phyloP scores from a whole-genome alignment of 2,797 vertebrate species.

The Pagetopsis macropterus region DNA sequence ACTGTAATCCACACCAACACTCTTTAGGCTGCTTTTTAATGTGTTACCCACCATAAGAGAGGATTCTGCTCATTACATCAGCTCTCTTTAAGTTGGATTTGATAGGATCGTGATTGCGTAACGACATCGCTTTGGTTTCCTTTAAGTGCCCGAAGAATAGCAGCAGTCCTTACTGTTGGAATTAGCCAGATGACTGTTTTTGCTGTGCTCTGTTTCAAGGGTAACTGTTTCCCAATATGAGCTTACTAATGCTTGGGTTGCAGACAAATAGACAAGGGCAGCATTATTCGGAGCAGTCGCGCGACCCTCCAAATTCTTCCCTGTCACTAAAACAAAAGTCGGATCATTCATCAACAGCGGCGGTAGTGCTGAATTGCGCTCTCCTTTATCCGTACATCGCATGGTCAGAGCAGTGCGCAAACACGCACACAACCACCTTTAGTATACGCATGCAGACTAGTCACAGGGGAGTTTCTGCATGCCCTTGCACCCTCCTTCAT shows the following conservation, averaged over 20 bases:
- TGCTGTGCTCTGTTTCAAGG: conserved; percentile 78
- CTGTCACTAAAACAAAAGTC: conserved; percentile 86
- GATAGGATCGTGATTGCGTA: conserved; percentile 27
- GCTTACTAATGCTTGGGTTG: conserved; percentile 82
- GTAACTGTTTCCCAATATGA: conserved; percentile 83
- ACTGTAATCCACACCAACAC: not conserved
- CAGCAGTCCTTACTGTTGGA: conserved; percentile 53
- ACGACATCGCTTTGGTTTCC: conserved; percentile 37
- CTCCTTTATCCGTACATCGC: conserved; percentile 77
- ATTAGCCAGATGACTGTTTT: conserved; percentile 70
- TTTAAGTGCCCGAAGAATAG: conserved; percentile 54
- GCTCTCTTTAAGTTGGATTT: conserved; percentile 23
- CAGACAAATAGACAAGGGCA: conserved; percentile 83
- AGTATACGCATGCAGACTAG: conserved; percentile 33
- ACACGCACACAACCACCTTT: conserved; percentile 14
- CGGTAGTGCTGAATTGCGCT: conserved; percentile 82
- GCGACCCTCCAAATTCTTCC: conserved; percentile 79
- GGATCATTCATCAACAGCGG: conserved; percentile 81
- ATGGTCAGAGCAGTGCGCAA: conserved; percentile 60
- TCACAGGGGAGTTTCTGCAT: conserved; percentile 61
- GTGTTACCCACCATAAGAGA: not conserved
- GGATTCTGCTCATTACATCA: conserved; percentile 18
- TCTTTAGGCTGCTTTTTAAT: not conserved
- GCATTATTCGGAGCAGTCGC: conserved; percentile 81
- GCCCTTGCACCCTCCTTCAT: conserved; percentile 52